Base-by-base conservation (phyloP, 2,113 vertebrate genomes). In the Megaptera novaeangliae region DNA sequence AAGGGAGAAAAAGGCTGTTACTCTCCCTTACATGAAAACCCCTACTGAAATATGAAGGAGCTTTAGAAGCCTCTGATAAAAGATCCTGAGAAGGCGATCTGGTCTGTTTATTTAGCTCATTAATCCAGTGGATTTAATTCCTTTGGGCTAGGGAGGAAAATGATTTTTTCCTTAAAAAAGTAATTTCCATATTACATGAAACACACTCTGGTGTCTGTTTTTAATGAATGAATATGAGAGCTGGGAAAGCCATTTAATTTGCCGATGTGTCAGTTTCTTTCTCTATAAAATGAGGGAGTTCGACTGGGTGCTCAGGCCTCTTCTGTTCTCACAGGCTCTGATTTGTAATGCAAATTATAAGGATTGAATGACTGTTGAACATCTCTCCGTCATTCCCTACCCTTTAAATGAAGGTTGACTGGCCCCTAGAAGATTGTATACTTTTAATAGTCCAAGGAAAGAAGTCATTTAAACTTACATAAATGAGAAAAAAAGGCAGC, bases 121-220 rank as follows among this genome's bases (percentile, higher is more conserved):
- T 59, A 44, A 66, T 74, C 49, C 20, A 90, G 6, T 78, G 3
- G 69, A 52, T 71, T 88, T 64, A 66, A 84, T 82, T 92, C 39
- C n/a, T 87, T 87, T 87, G 41, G 57, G 15, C 64, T 95, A 92
- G 78, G 74, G 13, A 91, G 49, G n/a, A 83, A 78, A 84, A 14
- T 82, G 34, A 36, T 84, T 91, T 80, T 55, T 46, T 39, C 41
- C n/a, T 85, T 21, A 64, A 86, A 44, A 91, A 90, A 71, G 46
- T 83, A 81, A 81, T 92, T 93, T 95, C 27, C 55, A 74, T 75
- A 89, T 88, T 82, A 86, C 85, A 71, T 69, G 57, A 88, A 95
- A 92, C 63, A 49, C 75, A 71, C 11, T 27, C 95, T 72, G 66
- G 71, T 80, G 27, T 94, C 93, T 94, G 29, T 94, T 95, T 97